A percentile compares a stretch with the other conserved stretches of the same genome.
Conservation (phyloP, 1,140 invertebrate species). For the Micrasema longulum region DNA sequence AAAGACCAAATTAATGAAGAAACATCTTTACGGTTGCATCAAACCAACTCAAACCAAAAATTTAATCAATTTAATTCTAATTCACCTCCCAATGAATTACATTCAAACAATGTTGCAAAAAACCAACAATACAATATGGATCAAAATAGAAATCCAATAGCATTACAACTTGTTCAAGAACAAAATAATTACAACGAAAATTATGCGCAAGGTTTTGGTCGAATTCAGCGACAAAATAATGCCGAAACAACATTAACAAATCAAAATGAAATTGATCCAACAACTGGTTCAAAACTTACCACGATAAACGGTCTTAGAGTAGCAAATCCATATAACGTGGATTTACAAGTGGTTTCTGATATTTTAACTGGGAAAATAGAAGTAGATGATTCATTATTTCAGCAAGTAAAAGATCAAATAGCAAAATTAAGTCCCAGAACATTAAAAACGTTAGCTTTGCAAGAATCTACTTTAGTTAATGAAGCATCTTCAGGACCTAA, state of each 20-base stretch:
- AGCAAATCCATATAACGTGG: constrained; percentile 65
- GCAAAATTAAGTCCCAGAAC: constrained; percentile 59
- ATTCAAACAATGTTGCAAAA: neutral
- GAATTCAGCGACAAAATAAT: constrained; percentile 53
- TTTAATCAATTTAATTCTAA: neutral
- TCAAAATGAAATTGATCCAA: constrained; percentile 59
- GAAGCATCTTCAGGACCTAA: constrained; percentile 52
- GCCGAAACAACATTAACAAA: constrained; percentile 53
- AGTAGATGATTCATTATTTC: constrained; percentile 59
- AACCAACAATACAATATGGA: neutral
- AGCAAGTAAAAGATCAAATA: constrained; percentile 58
- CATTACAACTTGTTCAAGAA: too few species aligned
- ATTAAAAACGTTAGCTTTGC: constrained; percentile 63
- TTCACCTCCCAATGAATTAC: neutral
- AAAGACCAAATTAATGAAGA: constrained; percentile 30
- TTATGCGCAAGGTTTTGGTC: constrained; percentile 33
- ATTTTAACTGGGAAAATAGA: constrained; percentile 64
- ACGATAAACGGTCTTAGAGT: constrained; percentile 65
- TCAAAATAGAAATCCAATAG: neutral
- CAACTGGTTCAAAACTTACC: constrained; percentile 57
- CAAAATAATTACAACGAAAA: too few species aligned
- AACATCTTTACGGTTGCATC: constrained; percentile 31
- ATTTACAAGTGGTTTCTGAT: constrained; percentile 64
- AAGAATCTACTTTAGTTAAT: constrained; percentile 61
- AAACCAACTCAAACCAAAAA: constrained; percentile 11